Evolutionary conservation across 2,797 vertebrate species (phyloP).

Genomic region (Platyrinchus mystaceus): DNA sequence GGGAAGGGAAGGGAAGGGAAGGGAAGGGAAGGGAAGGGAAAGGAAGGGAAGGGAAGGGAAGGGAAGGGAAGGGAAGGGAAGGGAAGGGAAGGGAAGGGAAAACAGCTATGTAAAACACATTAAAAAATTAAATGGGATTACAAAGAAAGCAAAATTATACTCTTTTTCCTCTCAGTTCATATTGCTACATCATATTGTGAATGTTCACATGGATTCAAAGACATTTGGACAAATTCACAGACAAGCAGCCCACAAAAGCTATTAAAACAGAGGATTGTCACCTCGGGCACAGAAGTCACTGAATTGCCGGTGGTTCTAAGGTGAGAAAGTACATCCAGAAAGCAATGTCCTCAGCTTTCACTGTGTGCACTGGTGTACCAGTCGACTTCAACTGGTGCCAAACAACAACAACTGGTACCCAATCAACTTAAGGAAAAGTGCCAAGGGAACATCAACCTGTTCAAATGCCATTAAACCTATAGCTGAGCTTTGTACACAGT

Average conservation of each 20-base stretch:
- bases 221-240: background rate
- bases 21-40: background rate
- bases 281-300: background rate
- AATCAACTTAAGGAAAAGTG: background rate
- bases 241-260: background rate
- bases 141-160: background rate
- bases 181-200: background rate
- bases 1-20: background rate
- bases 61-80: background rate
- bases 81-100: background rate
- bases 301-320: background rate
- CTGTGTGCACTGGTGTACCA: background rate
- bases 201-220: background rate
- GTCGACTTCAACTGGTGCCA: background rate
- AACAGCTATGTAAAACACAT: background rate
- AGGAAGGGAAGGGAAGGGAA: too few relatives aligned
- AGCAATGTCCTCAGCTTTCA: background rate
- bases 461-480: background rate
- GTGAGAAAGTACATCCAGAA: background rate
- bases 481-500: background rate
- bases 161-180: background rate
- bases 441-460: background rate
- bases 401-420: background rate
- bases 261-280: background rate
- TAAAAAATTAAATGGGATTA: background rate